phyloP scores from a whole-genome alignment of 2,113 vertebrate genomes.

The Percina caprodes region DNA sequence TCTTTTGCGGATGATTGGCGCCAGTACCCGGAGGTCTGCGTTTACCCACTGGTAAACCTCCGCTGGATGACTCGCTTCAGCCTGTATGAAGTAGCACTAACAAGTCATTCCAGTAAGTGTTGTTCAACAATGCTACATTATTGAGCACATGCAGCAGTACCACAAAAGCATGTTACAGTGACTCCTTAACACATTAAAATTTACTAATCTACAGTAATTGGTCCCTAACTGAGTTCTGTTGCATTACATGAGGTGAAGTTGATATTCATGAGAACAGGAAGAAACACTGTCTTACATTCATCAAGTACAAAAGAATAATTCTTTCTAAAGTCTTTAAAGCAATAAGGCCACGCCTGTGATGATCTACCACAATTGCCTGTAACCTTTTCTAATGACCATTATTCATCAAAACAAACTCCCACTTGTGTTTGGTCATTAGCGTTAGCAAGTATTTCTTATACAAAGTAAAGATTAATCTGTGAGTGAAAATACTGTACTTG shows the following conservation, averaged over 20 bases:
- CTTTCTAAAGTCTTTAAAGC: conserved; percentile 3
- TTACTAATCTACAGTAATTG: background rate
- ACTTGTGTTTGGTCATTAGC: background rate
- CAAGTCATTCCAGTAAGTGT: background rate
- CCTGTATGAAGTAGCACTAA: background rate
- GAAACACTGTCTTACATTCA: conserved; percentile 7
- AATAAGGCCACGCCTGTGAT: background rate
- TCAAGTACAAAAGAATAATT: conserved; percentile 10
- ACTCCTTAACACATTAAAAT: background rate
- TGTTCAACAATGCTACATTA: background rate
- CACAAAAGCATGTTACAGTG: background rate
- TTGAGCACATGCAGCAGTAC: background rate
- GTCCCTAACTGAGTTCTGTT: background rate
- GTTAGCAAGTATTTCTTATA: background rate
- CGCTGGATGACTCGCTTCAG: background rate
- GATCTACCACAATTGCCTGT: background rate
- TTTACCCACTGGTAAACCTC: too few relatives aligned
- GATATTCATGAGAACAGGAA: background rate
- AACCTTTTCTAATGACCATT: conserved; percentile 14
- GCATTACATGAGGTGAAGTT: background rate
- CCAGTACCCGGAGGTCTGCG: too few relatives aligned
- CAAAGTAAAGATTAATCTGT: background rate
- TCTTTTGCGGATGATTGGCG: too few relatives aligned
- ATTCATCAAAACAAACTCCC: background rate
- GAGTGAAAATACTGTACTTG: background rate